phyloP scores from a whole-genome alignment of 2,888 invertebrate species.

The Drosophila niveifrons region DNA sequence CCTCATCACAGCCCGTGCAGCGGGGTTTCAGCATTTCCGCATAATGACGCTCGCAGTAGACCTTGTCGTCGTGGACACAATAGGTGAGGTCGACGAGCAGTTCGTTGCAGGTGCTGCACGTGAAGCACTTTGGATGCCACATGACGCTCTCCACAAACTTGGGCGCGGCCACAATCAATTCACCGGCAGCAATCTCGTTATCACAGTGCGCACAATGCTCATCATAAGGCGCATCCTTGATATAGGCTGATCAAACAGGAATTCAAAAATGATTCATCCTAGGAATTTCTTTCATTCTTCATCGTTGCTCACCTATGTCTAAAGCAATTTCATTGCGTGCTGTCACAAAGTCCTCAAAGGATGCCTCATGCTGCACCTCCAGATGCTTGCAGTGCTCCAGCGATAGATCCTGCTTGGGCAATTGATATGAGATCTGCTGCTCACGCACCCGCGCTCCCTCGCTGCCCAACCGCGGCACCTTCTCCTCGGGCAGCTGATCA shows the following conservation, averaged over 20 bases:
- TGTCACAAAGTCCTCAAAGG: slow-evolving; percentile 97
- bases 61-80: slow-evolving; percentile 94
- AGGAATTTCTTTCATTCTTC: no score
- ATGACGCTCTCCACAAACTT: slow-evolving; percentile 91
- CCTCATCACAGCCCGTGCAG: slow-evolving; percentile 99
- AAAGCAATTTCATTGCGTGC: slow-evolving; percentile 97
- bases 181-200: slow-evolving; percentile 91
- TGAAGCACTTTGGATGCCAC: slow-evolving; percentile 98
- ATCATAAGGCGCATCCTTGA: slow-evolving; percentile 88
- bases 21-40: slow-evolving; percentile 98
- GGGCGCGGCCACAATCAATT: slow-evolving; percentile 93
- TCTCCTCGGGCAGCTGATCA: slow-evolving; percentile 93
- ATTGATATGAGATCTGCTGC: slow-evolving; percentile 93
- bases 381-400: slow-evolving; percentile 95
- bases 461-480: slow-evolving; percentile 91
- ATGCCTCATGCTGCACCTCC: slow-evolving; percentile 90
- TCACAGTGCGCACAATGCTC: slow-evolving; percentile 93
- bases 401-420: slow-evolving; percentile 97
- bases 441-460: slow-evolving; percentile 93
- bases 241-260: slow-evolving; percentile 86
- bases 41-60: slow-evolving; percentile 98
- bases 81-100: slow-evolving; percentile 98
- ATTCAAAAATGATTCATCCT: not conserved
- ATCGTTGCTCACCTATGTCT: slow-evolving; percentile 91
- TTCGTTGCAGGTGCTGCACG: slow-evolving; percentile 95